These are phyloP conservation scores for Epinephelus lanceolatus DNA, from an alignment of 2,113 vertebrate species.

Conservation along the genomic window DNA sequence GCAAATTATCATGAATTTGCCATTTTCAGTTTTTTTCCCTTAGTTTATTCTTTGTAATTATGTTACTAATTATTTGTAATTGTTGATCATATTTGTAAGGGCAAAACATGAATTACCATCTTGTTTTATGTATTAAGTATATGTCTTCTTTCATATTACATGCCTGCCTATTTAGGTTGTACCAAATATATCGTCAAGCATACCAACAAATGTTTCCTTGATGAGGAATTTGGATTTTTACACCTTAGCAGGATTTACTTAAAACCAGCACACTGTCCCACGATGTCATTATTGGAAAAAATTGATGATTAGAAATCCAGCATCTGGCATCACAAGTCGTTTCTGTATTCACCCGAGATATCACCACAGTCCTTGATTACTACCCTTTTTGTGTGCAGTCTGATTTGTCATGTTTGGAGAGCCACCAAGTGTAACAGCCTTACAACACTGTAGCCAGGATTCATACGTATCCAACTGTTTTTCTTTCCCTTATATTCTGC, in stretches of 20 bases:
- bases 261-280: conserved; percentile 48
- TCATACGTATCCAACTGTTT: background rate
- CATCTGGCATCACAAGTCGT: conserved; percentile 10
- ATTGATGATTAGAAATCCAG: conserved; percentile 32
- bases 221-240: conserved; percentile 49
- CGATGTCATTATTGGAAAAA: conserved; percentile 43
- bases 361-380: conserved; percentile 13
- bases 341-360: conserved; percentile 38
- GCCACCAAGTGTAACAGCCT: conserved; percentile 37
- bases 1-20: conserved; percentile 50
- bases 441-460: conserved; percentile 18
- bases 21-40: conserved; percentile 53
- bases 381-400: conserved; percentile 7
- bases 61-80: conserved; percentile 77
- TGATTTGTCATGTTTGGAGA: conserved; percentile 29
- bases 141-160: conserved; percentile 56
- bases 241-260: conserved; percentile 15
- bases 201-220: conserved; percentile 42
- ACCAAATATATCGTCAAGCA: conserved; percentile 62
- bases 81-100: conserved; percentile 70
- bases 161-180: conserved; percentile 50
- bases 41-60: conserved; percentile 68
- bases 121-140: conserved; percentile 61
- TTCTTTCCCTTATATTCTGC: background rate
- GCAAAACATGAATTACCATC: conserved; percentile 64